These are phyloP conservation scores for Whitmania pigra DNA, from an alignment of 1,140 invertebrate genomes.

Conservation along the genomic window DNA sequence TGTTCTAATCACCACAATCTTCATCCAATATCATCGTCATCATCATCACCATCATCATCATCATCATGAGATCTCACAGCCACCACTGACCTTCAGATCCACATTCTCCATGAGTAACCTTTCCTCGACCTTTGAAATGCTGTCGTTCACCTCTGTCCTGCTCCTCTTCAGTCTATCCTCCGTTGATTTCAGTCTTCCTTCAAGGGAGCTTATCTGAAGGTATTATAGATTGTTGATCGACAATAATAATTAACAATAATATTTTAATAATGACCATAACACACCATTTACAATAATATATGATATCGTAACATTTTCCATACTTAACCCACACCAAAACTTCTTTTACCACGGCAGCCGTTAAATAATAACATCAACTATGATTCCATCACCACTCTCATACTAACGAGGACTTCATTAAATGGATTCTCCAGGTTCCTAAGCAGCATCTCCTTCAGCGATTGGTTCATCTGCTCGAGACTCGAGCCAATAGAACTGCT, in stretches of 20 bases:
- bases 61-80: no score
- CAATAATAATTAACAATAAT: no score
- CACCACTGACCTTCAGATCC: not conserved
- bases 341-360: no score
- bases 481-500: not conserved
- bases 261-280: no score
- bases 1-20: not conserved
- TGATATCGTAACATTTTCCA: no score
- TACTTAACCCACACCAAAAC: no score
- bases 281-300: no score
- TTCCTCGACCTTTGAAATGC: conserved; percentile 2
- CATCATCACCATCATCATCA: no score
- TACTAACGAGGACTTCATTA: not conserved
- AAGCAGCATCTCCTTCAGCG: not conserved
- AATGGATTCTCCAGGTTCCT: not conserved
- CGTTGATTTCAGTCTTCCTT: conserved; percentile 9
- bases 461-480: not conserved
- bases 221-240: no score
- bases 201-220: not conserved
- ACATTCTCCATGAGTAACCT: conserved; percentile 4
- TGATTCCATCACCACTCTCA: no score
- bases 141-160: not conserved
- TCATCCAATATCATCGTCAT: no score
- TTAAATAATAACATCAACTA: no score
- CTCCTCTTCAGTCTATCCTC: not conserved